Base-by-base conservation (phyloP, 1,140 invertebrate species). In the Scylla paramamosain region DNA sequence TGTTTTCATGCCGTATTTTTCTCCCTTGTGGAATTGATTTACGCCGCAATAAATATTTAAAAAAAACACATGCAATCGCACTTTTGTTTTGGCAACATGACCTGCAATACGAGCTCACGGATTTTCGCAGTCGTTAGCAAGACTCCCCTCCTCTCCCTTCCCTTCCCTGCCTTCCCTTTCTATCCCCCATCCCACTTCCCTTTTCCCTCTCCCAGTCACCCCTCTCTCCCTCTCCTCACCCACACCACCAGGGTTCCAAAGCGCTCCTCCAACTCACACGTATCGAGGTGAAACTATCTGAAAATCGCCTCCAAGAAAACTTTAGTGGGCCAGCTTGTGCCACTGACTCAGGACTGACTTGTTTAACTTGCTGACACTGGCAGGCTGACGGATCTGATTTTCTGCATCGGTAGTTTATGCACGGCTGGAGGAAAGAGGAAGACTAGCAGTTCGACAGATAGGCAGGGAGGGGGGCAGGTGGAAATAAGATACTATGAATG, bases 361-460 rank as follows among this genome's bases (percentile, higher is more conserved):
- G 20, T 77, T 77, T n/a, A 77, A 77, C 67, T 77, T n/a, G 67
- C 67, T 77, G 67, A n/a, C 67, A 77, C 67, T 77, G 67, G 20
- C 67, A n/a, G 67, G 20, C 67, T 77, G 67, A 77, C 67, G n/a
- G 20, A 77, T n/a, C 67, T n/a, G 20, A 77, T n/a, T 77, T 77
- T 77, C 20, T 77, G 67, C 67, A 77, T 77, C 67, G 67, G 67
- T 77, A 77, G 67, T 20, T 77, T 77, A n/a, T 77, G 67, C 67
- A n/a, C 25, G 16, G 67, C 52, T 14, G 52, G 52, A 59, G 67
- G 16, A n/a, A 7, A 77, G 12, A 77, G 25, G n/a, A 0, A n/a
- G 67, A n/a, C 67, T 7, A n/a, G 20, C 20, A 77, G 67, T 0
- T 20, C 6, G 25, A 20, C 52, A 59, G 2, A 8, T 59, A 20